Evolutionary conservation across 2,888 invertebrate species (phyloP).

Genomic region (Noctuana brunneofusca): DNA sequence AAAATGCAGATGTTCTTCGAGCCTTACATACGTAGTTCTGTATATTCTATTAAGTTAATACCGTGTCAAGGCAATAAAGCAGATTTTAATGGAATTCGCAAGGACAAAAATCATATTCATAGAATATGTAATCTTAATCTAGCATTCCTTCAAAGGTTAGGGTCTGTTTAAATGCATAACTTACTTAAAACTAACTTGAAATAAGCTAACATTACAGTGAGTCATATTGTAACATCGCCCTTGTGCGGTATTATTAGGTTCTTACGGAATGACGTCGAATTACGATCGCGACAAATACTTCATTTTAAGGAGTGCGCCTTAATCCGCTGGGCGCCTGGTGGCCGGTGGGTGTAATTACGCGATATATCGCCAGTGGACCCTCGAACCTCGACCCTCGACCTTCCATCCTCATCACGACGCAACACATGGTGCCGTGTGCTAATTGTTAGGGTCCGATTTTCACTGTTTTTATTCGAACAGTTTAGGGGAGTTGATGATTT

Average conservation of each 20-base stretch:
- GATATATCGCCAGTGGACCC: conserved; percentile 59
- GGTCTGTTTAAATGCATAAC: not conserved
- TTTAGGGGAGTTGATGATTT: conserved; percentile 48
- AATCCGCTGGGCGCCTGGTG: conserved; percentile 69
- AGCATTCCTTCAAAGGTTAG: not conserved
- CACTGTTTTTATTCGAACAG: conserved; percentile 69
- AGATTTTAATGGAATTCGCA: conserved; percentile 19
- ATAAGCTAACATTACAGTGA: too few relatives aligned
- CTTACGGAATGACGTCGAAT: not conserved
- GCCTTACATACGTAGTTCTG: not conserved
- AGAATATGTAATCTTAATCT: not conserved
- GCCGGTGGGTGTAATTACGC: conserved; percentile 73
- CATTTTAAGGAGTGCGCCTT: conserved; percentile 72
- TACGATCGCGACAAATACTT: conserved; percentile 53
- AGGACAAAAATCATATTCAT: not conserved
- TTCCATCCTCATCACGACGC: conserved; percentile 68
- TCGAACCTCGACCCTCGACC: conserved; percentile 47
- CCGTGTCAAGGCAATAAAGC: conserved; percentile 25
- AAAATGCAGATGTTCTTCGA: not conserved
- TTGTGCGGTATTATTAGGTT: not conserved
- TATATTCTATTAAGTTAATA: not conserved
- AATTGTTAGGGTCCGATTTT: conserved; percentile 69
- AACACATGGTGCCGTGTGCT: conserved; percentile 74
- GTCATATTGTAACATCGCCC: not conserved
- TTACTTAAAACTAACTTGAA: not conserved